phyloP scores from a whole-genome alignment of 64 coral and sea anemone genomes.

The Montipora capricornis region DNA sequence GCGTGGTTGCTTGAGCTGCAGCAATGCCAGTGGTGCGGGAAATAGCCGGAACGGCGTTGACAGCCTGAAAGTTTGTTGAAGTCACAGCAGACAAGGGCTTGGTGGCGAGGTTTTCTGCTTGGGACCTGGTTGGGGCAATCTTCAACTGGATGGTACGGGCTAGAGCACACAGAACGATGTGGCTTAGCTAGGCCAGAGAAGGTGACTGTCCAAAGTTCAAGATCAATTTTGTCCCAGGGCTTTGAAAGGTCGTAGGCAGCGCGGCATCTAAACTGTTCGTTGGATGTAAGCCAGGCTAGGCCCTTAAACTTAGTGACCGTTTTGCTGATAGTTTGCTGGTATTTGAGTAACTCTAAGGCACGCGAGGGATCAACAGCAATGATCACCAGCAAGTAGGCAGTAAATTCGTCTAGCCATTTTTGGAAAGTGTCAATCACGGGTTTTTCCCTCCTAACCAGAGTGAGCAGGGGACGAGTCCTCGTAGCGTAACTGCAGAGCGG shows the following conservation, averaged over 20 bases:
- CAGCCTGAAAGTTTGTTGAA: not conserved
- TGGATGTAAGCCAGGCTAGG: not conserved
- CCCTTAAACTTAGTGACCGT: not conserved
- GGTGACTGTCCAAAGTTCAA: slow-evolving; percentile 8
- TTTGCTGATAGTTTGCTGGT: slow-evolving; percentile 1
- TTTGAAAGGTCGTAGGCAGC: not conserved
- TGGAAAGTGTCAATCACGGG: not conserved
- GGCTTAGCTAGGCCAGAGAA: not conserved
- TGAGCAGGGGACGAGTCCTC: not conserved
- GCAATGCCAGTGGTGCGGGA: not conserved
- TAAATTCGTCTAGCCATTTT: not conserved
- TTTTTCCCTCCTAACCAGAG: not conserved
- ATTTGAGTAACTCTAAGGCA: not conserved
- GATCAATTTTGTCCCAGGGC: too few relatives aligned
- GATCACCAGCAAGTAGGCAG: not conserved
- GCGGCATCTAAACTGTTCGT: not conserved
- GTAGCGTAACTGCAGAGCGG: not conserved
- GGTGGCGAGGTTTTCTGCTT: not conserved
- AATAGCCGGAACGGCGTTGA: not conserved
- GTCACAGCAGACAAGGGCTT: not conserved
- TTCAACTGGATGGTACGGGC: not conserved
- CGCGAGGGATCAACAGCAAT: not conserved
- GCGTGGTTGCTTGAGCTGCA: not conserved
- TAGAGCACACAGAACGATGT: not conserved
- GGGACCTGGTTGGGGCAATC: not conserved